Conservation (phyloP, 1,140 invertebrate genomes). For the Drosophila sulfurigaster region DNA sequence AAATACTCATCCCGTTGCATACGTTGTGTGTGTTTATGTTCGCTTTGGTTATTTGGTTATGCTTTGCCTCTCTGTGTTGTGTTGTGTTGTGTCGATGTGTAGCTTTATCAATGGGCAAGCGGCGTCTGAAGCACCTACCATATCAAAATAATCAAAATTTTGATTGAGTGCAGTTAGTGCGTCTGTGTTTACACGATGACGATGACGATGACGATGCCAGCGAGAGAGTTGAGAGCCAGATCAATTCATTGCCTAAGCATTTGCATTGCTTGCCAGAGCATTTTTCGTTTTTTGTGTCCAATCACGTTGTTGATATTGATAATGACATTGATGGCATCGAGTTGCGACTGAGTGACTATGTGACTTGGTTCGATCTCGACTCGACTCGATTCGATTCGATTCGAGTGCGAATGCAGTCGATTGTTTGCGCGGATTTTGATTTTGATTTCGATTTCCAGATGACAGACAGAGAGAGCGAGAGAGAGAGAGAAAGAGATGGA, state of each 20-base stretch:
- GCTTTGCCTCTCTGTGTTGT: constrained; percentile 7
- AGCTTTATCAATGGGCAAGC: constrained; percentile 65
- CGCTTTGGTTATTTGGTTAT: constrained; percentile 21
- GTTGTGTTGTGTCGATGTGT: constrained; percentile 8
- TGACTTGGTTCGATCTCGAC: constrained; percentile 45
- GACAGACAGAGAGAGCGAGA: not conserved
- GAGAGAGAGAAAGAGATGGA: not conserved
- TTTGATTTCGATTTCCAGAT: constrained; percentile 46
- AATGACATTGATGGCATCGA: constrained; percentile 83
- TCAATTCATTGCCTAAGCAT: constrained; percentile 55
- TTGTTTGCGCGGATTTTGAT: constrained; percentile 77
- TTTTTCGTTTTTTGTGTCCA: constrained; percentile 61
- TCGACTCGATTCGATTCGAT: constrained; percentile 7
- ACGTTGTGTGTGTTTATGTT: constrained; percentile 54
- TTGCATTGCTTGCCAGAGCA: not conserved
- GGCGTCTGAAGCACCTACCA: constrained; percentile 70
- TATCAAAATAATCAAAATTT: constrained; percentile 83
- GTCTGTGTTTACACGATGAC: constrained; percentile 75
- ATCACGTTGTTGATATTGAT: constrained; percentile 84
- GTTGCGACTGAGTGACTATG: constrained; percentile 75
- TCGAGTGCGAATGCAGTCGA: constrained; percentile 80
- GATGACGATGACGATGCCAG: constrained; percentile 19
- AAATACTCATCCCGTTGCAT: constrained; percentile 49
- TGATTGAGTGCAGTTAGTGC: constrained; percentile 82
- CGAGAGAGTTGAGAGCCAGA: constrained; percentile 25